phyloP scores from a whole-genome alignment of 2,797 vertebrate species.

The Crocodylus rhombifer region DNA sequence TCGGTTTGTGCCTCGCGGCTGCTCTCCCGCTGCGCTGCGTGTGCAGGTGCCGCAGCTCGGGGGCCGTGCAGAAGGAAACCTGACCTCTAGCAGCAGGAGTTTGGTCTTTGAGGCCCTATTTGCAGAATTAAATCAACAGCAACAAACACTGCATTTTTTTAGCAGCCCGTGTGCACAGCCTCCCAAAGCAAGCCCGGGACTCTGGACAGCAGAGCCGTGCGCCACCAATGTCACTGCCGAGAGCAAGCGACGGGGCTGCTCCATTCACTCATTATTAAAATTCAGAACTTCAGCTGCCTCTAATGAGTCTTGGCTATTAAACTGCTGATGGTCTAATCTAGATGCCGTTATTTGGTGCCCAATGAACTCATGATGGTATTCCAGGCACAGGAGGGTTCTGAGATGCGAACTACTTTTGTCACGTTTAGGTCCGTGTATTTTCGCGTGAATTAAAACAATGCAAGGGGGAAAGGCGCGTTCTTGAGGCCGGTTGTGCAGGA shows the following conservation, averaged over 20 bases:
- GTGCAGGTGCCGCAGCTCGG: rapidly evolving
- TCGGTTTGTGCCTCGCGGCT: not conserved
- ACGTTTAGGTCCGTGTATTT: rapidly evolving
- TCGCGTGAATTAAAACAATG: rapidly evolving
- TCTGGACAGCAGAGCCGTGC: not conserved
- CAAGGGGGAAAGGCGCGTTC: rapidly evolving
- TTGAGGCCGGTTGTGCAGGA: not conserved
- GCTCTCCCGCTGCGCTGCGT: not conserved
- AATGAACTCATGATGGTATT: not conserved
- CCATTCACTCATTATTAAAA: not conserved
- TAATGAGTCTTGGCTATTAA: conserved; percentile 27
- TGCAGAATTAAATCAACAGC: not conserved
- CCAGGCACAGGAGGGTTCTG: not conserved
- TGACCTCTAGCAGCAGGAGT: not conserved
- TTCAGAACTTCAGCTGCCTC: not conserved
- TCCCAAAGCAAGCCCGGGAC: not conserved
- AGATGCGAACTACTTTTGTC: not conserved
- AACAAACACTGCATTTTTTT: not conserved
- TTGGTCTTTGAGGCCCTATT: rapidly evolving
- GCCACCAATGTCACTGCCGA: not conserved
- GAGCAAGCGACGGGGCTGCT: not conserved
- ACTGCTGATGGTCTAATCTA: not conserved
- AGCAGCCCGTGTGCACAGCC: not conserved
- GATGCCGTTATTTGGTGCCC: not conserved
- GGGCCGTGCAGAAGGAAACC: not conserved